phyloP scores from a whole-genome alignment of 2,888 invertebrate genomes.

The Chrysolina oricalcia region DNA sequence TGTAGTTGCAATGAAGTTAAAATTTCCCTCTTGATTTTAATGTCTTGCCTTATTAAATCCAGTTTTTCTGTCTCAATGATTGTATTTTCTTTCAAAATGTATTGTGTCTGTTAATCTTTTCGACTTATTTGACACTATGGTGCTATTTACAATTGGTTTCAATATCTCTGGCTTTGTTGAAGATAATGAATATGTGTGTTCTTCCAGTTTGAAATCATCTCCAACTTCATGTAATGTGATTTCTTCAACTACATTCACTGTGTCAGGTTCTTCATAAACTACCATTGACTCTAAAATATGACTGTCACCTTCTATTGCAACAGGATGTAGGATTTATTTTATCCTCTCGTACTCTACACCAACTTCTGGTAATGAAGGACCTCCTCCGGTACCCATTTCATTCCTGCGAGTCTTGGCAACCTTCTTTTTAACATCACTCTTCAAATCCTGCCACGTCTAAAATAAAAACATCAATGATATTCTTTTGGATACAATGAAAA shows the following conservation, averaged over 20 bases:
- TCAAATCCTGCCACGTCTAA: slow-evolving; percentile 21
- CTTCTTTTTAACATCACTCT: slow-evolving; percentile 19
- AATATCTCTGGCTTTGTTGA: slow-evolving; percentile 2
- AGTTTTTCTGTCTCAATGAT: slow-evolving; percentile 18
- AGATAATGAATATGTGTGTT: slow-evolving; percentile 16
- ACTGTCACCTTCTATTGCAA: slow-evolving; percentile 24
- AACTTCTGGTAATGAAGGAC: slow-evolving; percentile 27
- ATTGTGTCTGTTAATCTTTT: slow-evolving; percentile 16
- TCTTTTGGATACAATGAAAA: background rate
- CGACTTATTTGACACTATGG: slow-evolving; percentile 12
- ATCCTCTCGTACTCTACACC: slow-evolving; percentile 14
- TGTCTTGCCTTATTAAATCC: slow-evolving; percentile 13
- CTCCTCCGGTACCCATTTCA: slow-evolving; percentile 26
- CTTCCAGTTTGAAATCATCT: slow-evolving; percentile 17
- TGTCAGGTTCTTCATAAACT: background rate
- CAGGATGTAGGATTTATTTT: slow-evolving; percentile 22
- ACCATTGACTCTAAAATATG: slow-evolving; percentile 24
- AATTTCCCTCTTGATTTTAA: slow-evolving; percentile 17
- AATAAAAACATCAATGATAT: slow-evolving; percentile 5
- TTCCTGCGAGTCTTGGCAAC: background rate
- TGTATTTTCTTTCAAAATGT: slow-evolving; percentile 8
- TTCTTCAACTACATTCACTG: slow-evolving; percentile 23
- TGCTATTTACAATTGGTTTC: background rate
- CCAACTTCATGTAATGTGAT: too few relatives aligned
- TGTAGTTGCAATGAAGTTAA: background rate